These are phyloP conservation scores for Teleogryllus occipitalis DNA, from an alignment of 1,140 invertebrate genomes.

Conservation along the genomic window DNA sequence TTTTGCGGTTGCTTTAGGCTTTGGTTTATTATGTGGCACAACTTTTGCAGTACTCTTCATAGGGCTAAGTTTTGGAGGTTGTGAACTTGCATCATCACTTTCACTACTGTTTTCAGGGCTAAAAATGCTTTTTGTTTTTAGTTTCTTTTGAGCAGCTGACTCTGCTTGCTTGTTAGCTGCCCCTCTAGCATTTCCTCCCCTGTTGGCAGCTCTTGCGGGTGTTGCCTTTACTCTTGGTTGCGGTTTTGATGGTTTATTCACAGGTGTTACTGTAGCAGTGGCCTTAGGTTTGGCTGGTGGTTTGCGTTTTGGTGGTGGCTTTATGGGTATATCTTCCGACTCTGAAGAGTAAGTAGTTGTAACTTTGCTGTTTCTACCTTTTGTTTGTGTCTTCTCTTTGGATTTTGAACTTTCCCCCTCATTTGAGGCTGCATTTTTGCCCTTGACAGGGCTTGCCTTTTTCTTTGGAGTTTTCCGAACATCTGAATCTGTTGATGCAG, in stretches of 20 bases:
- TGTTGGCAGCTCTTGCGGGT: conserved; percentile 20
- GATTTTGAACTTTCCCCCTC: conserved; percentile 29
- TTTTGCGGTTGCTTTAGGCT: conserved; percentile 28
- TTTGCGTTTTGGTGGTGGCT: conserved; percentile 36
- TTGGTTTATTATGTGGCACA: conserved; percentile 24
- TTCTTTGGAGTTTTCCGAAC: conserved; percentile 26
- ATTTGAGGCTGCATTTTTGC: conserved; percentile 12
- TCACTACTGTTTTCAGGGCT: conserved; percentile 73
- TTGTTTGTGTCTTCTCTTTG: conserved; percentile 15
- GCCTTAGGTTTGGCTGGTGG: conserved; percentile 46
- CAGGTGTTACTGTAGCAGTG: conserved; percentile 40
- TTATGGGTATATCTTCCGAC: conserved; percentile 29
- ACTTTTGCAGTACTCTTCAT: conserved; percentile 23
- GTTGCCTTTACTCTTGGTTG: conserved; percentile 20
- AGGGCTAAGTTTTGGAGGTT: conserved; percentile 32
- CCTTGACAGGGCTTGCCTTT: conserved; percentile 21
- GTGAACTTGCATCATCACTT: conserved; percentile 44
- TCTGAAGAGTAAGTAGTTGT: conserved; percentile 31
- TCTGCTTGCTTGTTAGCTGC: conserved; percentile 30
- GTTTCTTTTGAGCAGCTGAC: conserved; percentile 41
- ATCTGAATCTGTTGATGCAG: conserved; percentile 29
- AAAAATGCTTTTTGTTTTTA: conserved; percentile 73
- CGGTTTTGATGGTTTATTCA: conserved; percentile 27
- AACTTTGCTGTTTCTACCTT: conserved; percentile 17
- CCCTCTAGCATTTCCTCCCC: conserved; percentile 22